Conservation (phyloP, 1,140 invertebrate species). For the Pachyrhynchus sulphureomaculatus region DNA sequence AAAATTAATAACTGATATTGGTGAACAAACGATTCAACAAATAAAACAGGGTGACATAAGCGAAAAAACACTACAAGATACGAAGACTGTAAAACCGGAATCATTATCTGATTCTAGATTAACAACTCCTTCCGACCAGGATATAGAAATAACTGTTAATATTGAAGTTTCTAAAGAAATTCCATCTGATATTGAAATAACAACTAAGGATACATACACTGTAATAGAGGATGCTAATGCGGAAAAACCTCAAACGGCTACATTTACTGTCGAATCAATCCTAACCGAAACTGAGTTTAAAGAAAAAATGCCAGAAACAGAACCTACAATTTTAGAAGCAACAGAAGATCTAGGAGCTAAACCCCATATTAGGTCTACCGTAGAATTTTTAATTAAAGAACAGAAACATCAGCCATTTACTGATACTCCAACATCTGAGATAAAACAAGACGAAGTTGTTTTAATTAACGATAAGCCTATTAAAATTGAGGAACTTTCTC, state of each 20-base stretch:
- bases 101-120: not conserved
- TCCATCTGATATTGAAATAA: slow-evolving; percentile 21
- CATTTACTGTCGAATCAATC: slow-evolving; percentile 38
- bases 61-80: not conserved
- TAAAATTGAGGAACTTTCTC: slow-evolving; percentile 15
- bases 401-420: not conserved
- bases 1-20: not conserved
- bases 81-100: not conserved
- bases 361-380: slow-evolving; percentile 12
- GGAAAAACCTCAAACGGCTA: slow-evolving; percentile 6
- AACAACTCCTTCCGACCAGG: slow-evolving; percentile 5
- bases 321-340: not conserved
- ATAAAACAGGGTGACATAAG: not conserved
- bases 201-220: slow-evolving; percentile 28
- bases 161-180: slow-evolving; percentile 7
- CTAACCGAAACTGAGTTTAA: slow-evolving; percentile 34
- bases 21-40: not conserved
- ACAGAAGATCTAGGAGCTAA: not conserved
- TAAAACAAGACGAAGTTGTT: slow-evolving; percentile 5
- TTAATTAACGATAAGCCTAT: slow-evolving; percentile 32
- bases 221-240: slow-evolving; percentile 6
- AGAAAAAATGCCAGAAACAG: slow-evolving; percentile 1
- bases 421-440: not conserved
- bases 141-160: slow-evolving; percentile 8
- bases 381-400: slow-evolving; percentile 31